Evolutionary conservation across 2,888 invertebrate species (phyloP).

Genomic region (Acronicta leporina): DNA sequence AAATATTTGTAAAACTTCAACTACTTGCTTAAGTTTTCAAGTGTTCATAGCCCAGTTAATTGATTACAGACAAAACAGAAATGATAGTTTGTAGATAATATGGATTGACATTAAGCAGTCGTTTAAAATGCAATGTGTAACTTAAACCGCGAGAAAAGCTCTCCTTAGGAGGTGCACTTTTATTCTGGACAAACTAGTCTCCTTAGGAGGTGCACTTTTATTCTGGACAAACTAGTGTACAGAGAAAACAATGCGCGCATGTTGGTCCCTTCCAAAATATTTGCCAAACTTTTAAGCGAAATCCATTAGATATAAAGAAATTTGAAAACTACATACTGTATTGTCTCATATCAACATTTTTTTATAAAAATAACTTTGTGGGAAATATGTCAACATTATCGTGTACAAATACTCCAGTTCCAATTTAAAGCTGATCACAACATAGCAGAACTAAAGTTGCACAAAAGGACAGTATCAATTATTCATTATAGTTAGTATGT

Average conservation of each 20-base stretch:
- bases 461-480: constrained; percentile 84
- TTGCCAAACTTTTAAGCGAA: constrained; percentile 76
- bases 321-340: constrained; percentile 83
- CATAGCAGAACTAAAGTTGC: constrained; percentile 87
- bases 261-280: constrained; percentile 87
- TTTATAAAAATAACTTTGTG: constrained; percentile 87
- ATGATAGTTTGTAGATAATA: constrained; percentile 67
- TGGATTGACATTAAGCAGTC: constrained; percentile 71
- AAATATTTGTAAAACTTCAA: constrained; percentile 75
- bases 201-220: constrained; percentile 63
- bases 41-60: constrained; percentile 84
- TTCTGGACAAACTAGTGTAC: constrained; percentile 63
- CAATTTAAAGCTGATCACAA: constrained; percentile 88
- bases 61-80: constrained; percentile 71
- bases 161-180: constrained; percentile 62
- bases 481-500: constrained; percentile 81
- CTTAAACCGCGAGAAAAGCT: constrained; percentile 66
- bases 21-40: constrained; percentile 74
- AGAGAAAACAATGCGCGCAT: constrained; percentile 71
- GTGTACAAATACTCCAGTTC: constrained; percentile 86
- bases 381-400: constrained; percentile 80
- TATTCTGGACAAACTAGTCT: constrained; percentile 64
- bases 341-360: constrained; percentile 86
- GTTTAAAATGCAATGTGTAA: constrained; percentile 78
- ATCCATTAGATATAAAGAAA: constrained; percentile 68